These are phyloP conservation scores for Simalia tracyae DNA, from an alignment of 2,797 vertebrate genomes.

Conservation along the genomic window DNA sequence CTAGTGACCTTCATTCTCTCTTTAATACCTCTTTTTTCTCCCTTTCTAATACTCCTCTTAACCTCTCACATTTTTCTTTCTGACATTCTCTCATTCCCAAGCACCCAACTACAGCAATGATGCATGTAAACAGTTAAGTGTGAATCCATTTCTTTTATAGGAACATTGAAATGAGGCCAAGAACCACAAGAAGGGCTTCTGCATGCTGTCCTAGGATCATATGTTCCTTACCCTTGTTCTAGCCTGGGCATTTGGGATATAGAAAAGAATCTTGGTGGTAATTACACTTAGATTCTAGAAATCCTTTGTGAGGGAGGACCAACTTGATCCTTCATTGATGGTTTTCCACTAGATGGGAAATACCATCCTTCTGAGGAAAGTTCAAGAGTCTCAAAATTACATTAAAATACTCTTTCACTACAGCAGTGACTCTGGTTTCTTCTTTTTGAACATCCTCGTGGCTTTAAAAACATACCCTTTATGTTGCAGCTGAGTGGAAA, in stretches of 20 bases:
- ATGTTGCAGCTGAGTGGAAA: conserved; percentile 17
- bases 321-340: neutral
- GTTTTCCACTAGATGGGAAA: neutral
- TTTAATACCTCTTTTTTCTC: neutral
- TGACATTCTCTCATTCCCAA: neutral
- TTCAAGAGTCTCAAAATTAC: neutral
- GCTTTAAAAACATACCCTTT: neutral
- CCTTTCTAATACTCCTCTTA: neutral
- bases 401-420: neutral
- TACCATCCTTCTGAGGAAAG: neutral
- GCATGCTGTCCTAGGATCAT: neutral
- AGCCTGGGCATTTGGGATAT: neutral
- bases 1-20: neutral
- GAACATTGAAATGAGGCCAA: neutral
- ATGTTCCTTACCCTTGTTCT: neutral
- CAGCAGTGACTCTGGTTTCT: neutral
- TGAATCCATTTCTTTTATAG: neutral
- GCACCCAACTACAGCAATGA: neutral
- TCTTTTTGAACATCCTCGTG: neutral
- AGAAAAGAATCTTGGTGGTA: neutral
- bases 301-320: neutral
- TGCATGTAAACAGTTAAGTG: neutral
- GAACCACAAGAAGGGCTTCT: neutral
- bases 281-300: neutral
- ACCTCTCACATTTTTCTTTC: neutral